These are phyloP conservation scores for Sciurus carolinensis DNA, from an alignment of 2,797 vertebrate genomes.

Conservation along the genomic window DNA sequence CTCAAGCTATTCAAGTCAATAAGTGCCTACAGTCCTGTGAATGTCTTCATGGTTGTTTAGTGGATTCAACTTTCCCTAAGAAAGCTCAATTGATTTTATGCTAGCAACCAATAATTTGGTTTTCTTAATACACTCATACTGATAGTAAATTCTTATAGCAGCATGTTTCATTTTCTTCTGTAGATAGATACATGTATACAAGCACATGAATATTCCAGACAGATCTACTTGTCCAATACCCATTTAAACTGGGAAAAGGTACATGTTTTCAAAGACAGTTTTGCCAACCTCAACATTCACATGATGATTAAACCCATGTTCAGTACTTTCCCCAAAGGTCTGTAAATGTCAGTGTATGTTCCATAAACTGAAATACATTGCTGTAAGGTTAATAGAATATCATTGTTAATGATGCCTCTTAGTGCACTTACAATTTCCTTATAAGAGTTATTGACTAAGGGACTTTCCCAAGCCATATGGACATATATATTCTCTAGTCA, in stretches of 20 bases:
- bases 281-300: slow-evolving; percentile 16
- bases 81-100: slow-evolving; percentile 78
- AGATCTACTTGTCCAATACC: slow-evolving; percentile 1
- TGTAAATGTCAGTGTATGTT: slow-evolving; percentile 82
- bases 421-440: slow-evolving; percentile 84
- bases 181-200: slow-evolving; percentile 32
- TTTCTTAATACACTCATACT: slow-evolving; percentile 67
- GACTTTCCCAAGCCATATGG: slow-evolving; percentile 78
- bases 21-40: slow-evolving; percentile 52
- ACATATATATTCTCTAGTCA: slow-evolving; percentile 78
- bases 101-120: slow-evolving; percentile 69
- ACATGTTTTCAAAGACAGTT: slow-evolving; percentile 8
- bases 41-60: slow-evolving; percentile 53
- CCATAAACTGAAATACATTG: slow-evolving; percentile 83
- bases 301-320: slow-evolving; percentile 73
- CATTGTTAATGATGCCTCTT: slow-evolving; percentile 82
- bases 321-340: slow-evolving; percentile 79
- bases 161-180: slow-evolving; percentile 34
- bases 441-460: slow-evolving; percentile 80
- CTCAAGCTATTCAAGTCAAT: slow-evolving; percentile 5
- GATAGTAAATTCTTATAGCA: slow-evolving; percentile 60
- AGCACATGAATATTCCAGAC: not conserved
- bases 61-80: slow-evolving; percentile 50
- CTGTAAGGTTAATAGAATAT: slow-evolving; percentile 83
- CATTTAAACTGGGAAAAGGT: slow-evolving; percentile 65